Evolutionary conservation across 2,797 vertebrate genomes (phyloP), one percentile per base, ranked within the genome.

Genomic region (Loris lydekkerianus): DNA sequence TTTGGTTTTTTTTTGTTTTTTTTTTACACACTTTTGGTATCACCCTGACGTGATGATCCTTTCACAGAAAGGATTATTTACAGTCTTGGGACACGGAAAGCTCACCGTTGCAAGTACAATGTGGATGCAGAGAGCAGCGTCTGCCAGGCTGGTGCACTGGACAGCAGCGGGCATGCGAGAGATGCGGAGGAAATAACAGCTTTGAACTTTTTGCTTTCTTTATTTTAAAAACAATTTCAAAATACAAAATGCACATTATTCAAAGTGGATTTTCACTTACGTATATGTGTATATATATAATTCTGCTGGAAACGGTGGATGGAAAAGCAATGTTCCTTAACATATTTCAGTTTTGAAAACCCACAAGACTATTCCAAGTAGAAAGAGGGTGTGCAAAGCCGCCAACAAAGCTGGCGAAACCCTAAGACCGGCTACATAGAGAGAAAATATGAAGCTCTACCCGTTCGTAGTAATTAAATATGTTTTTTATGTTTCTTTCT

Each of bases 11-110:
- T 91, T 97, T 98, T 98, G 58, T 88, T 96, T 95, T 69, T 34
- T 97, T 98, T 98, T 91, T 17, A 97, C 93, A 97, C 89, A 96
- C 81, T 93, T 97, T 97, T 98, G 98, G 94, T 97, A 93, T 92
- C 97, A 92, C 98, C 98, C 97, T 18, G 96, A 98, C 40, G 93
- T 97, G 98, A 96, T 96, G 98, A 98, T 99, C 99, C 99, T 99
- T 99, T 99, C 99, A 99, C 99, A 99, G 99, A 99, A 99, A 99
- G 99, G 99, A 99, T 97, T 98, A 98, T 97, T 98, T 98, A 95
- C 92, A 96, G 78, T 93, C 97, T 80, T 78, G 82, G 98, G 93
- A 98, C 97, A 98, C 98, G 98, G 97, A 98, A 80, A 94, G 95
- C 93, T 97, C 96, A 34, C 40, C 93, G 95, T 80, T 58, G 90